Percentiles rank a stretch among this genome's conserved stretches.
These are phyloP conservation scores for Brachionichthys hirsutus DNA, from an alignment of 2,113 vertebrate genomes.

Conservation along the genomic window DNA sequence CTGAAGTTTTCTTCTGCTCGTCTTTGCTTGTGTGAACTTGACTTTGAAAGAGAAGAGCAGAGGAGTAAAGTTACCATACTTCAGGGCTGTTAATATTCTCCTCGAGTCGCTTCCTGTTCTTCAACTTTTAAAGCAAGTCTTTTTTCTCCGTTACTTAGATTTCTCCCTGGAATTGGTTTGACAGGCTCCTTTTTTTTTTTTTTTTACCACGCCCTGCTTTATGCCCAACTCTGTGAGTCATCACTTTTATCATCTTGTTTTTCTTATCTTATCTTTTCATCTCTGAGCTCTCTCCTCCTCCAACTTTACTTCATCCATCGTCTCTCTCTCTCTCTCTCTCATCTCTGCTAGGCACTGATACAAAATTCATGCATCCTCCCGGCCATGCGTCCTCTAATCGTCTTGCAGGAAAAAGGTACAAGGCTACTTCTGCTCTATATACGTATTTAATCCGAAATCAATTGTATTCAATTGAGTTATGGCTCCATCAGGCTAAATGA, in stretches of 20 bases:
- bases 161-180: constrained; percentile 27
- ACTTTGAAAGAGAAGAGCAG: constrained; percentile 55
- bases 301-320: constrained; percentile 21
- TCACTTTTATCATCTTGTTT: constrained; percentile 18
- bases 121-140: constrained; percentile 11
- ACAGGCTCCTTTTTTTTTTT: too few species aligned
- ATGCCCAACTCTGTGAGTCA: constrained; percentile 23
- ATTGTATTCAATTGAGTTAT: constrained; percentile 67
- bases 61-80: constrained; percentile 34
- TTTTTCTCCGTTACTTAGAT: constrained; percentile 12
- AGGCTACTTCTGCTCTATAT: constrained; percentile 8
- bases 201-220: constrained; percentile 6
- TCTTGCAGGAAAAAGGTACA: constrained; percentile 24
- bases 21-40: constrained; percentile 66
- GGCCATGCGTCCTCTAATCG: constrained; percentile 48
- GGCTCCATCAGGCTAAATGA: constrained; percentile 59
- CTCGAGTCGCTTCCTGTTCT: constrained; percentile 41
- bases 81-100: constrained; percentile 53
- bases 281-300: constrained; percentile 9
- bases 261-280: not conserved
- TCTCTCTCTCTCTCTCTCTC: constrained; percentile 2
- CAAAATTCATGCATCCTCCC: constrained; percentile 21
- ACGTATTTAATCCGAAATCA: constrained; percentile 67
- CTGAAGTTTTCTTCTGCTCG: constrained; percentile 33
- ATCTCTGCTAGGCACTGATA: constrained; percentile 1